Conservation (phyloP, 2,888 invertebrate species). For the Trichogramma evanescens region DNA sequence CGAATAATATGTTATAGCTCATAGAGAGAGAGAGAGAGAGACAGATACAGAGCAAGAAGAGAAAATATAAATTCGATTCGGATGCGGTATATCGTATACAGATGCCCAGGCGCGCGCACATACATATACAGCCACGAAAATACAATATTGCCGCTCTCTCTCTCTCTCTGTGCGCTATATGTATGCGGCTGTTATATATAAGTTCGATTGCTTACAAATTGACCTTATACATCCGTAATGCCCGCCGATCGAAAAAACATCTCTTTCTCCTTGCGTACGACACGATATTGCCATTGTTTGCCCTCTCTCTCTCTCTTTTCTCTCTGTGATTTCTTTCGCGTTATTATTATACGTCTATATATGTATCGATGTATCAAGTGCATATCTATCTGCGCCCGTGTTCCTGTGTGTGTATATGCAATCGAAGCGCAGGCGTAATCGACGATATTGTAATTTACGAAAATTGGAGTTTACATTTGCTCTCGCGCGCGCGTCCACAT, state of each 20-base stretch:
- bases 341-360: slow-evolving; percentile 14
- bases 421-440: not conserved
- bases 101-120: slow-evolving; percentile 3
- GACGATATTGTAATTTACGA: no score
- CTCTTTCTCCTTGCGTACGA: slow-evolving; percentile 1
- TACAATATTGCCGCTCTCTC: slow-evolving; percentile 40
- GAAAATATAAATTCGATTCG: slow-evolving; percentile 4
- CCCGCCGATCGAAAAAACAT: slow-evolving; percentile 32
- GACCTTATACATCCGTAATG: slow-evolving; percentile 47
- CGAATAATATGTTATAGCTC: no score
- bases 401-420: not conserved
- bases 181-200: slow-evolving; percentile 22
- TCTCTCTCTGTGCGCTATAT: no score
- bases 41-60: slow-evolving; percentile 20
- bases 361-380: not conserved
- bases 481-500: no score
- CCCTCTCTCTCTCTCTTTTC: not conserved
- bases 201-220: slow-evolving; percentile 49
- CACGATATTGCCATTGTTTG: not conserved
- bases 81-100: slow-evolving; percentile 2
- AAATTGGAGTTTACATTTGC: no score
- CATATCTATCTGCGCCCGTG: not conserved
- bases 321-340: not conserved
- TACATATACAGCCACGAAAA: slow-evolving; percentile 35
- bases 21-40: slow-evolving; percentile 15